A percentile compares a stretch with the other conserved stretches of the same genome.
These are phyloP conservation scores for Tiliacea citrago DNA, from an alignment of 2,888 invertebrate genomes.

Conservation along the genomic window DNA sequence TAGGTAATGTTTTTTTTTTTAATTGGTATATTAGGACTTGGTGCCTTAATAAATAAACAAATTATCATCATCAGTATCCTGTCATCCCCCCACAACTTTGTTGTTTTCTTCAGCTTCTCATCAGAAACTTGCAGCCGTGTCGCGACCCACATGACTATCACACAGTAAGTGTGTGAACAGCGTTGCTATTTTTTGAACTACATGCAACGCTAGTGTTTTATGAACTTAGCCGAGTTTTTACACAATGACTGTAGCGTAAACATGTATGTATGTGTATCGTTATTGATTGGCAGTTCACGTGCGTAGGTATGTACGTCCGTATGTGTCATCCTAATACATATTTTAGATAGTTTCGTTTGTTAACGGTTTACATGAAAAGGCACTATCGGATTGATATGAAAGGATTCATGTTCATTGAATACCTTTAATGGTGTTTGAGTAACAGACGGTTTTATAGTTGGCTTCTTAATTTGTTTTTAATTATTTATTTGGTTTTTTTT, in stretches of 20 bases:
- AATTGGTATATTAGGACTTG: too few relatives aligned
- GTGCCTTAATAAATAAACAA: too few relatives aligned
- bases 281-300: constrained; percentile 57
- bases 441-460: background rate
- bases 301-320: constrained; percentile 34
- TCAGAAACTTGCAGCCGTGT: too few relatives aligned
- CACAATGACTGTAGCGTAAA: background rate
- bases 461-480: background rate
- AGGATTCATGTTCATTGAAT: constrained; percentile 1
- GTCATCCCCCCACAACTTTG: too few relatives aligned
- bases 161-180: too few relatives aligned
- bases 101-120: too few relatives aligned
- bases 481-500: too few relatives aligned
- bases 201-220: too few relatives aligned
- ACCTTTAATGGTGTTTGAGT: background rate
- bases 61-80: too few relatives aligned
- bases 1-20: too few relatives aligned
- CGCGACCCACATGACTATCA: too few relatives aligned
- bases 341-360: constrained; percentile 40
- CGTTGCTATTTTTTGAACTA: too few relatives aligned
- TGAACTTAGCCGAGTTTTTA: background rate
- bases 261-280: constrained; percentile 12
- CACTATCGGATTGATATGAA: constrained; percentile 22
- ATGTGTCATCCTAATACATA: constrained; percentile 48
- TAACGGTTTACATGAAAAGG: constrained; percentile 40